These are phyloP conservation scores for Linyphia triangularis DNA, from an alignment of 2,888 invertebrate species.

Conservation along the genomic window DNA sequence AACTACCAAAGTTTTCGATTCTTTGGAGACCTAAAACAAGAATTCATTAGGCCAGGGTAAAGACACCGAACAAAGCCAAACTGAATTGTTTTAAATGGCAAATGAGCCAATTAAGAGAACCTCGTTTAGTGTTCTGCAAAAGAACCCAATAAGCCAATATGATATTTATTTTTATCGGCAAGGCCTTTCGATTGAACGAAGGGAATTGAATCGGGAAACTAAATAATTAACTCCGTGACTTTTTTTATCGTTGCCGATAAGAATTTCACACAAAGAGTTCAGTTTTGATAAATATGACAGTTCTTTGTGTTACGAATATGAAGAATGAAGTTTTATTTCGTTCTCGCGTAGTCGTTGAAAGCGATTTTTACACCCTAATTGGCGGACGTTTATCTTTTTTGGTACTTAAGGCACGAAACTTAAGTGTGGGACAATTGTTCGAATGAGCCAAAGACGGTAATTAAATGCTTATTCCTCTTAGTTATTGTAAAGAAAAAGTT, in stretches of 20 bases:
- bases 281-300: conserved; percentile 30
- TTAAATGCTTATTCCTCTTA: not conserved
- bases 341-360: conserved; percentile 17
- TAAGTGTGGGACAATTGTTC: not conserved
- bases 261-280: not conserved
- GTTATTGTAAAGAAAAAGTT: no score
- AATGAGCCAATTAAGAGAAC: conserved; percentile 51
- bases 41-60: not conserved
- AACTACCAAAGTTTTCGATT: no score
- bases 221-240: conserved; percentile 4
- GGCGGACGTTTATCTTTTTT: conserved; percentile 29
- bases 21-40: not conserved
- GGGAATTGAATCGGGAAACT: conserved; percentile 32
- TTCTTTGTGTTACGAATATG: conserved; percentile 10
- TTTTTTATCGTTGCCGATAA: conserved; percentile 20
- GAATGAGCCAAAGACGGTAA: not conserved
- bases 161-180: conserved; percentile 27
- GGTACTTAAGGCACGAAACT: not conserved
- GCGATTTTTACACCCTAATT: conserved; percentile 12
- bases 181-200: not conserved
- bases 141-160: conserved; percentile 16
- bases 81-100: conserved; percentile 34
- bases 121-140: not conserved
- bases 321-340: conserved; percentile 37
- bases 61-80: conserved; percentile 1